Evolutionary conservation across 1,140 invertebrate genomes (phyloP), one percentile per base, ranked within the genome.

Genomic region (Babylonia areolata): DNA sequence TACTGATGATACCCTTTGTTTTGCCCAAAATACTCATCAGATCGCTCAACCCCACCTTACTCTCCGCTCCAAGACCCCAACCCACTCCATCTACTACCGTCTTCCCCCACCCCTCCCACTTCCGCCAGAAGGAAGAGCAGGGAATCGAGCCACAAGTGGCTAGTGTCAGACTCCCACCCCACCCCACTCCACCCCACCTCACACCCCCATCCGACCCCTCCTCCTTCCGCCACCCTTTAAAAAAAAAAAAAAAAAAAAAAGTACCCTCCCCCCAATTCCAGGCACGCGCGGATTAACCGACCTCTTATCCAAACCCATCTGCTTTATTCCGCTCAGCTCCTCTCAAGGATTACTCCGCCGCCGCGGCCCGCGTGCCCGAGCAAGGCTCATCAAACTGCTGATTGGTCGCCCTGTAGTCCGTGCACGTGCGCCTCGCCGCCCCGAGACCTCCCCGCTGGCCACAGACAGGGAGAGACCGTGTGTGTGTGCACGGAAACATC

Each of bases 291-390:
- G 78, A 80, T 80, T 54, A 80, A 80, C 28, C 28, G 46, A 9
- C 40, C 78, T 31, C 78, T 54, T 51, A 80, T 54, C 78, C 28
- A n/a, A 31, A 31, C 78, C 42, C 78, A 80, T 80, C 78, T 80
- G 78, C 46, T 80, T 51, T 80, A 80, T 80, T 80, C 78, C 28
- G 78, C 40, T 80, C 78, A 80, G 78, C 78, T 80, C 40, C n/a
- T 5, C 78, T 51, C 46, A 58, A 51, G 78, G 78, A 80, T 80
- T 54, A 80, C 78, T 54, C 78, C 6, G 20, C n/a, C 23, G n/a
- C 3, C 78, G 42, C 78, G 15, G 78, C 40, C n/a, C n/a, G 58
- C 78, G 78, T 80, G 78, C 78, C 46, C 42, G 78, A 40, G 42
- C 42, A 3, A 20, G 42, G 78, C 46, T 80, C 78, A 80, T 80